These are phyloP conservation scores for Agapornis canus DNA, from an alignment of 2,797 vertebrate species.

Conservation along the genomic window DNA sequence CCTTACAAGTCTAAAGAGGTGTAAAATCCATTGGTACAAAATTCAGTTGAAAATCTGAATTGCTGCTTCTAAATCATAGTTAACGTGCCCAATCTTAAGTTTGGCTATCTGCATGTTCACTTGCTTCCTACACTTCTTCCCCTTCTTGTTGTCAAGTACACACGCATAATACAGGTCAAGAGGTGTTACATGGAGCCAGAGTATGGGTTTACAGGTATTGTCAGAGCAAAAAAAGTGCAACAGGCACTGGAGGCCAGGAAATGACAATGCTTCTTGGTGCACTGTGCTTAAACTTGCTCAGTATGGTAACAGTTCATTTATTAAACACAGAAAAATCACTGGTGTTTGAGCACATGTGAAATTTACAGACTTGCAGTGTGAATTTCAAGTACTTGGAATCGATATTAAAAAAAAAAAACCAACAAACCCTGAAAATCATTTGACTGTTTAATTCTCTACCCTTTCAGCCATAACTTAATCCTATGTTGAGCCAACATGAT, in stretches of 20 bases:
- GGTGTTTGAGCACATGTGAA: background rate
- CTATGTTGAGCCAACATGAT: background rate
- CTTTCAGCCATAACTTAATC: background rate
- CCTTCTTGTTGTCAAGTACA: background rate
- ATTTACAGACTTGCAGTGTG: background rate
- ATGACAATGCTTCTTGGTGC: background rate
- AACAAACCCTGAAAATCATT: background rate
- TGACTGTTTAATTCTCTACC: background rate
- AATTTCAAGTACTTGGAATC: background rate
- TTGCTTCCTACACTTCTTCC: background rate
- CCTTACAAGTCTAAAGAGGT: background rate
- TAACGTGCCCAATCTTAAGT: fast-evolving
- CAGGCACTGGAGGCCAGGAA: fast-evolving
- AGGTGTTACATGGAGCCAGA: background rate
- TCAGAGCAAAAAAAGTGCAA: background rate
- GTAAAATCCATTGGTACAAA: background rate
- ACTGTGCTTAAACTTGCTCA: background rate
- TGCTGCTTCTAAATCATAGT: background rate
- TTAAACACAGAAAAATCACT: background rate
- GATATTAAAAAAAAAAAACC: background rate
- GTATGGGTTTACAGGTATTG: background rate
- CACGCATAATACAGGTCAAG: background rate
- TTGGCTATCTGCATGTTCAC: background rate
- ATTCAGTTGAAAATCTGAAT: background rate
- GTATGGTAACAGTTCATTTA: background rate